Evolutionary conservation across 2,888 invertebrate genomes (phyloP), one percentile per base, ranked within the genome.

Genomic region (Octonoba sinensis): DNA sequence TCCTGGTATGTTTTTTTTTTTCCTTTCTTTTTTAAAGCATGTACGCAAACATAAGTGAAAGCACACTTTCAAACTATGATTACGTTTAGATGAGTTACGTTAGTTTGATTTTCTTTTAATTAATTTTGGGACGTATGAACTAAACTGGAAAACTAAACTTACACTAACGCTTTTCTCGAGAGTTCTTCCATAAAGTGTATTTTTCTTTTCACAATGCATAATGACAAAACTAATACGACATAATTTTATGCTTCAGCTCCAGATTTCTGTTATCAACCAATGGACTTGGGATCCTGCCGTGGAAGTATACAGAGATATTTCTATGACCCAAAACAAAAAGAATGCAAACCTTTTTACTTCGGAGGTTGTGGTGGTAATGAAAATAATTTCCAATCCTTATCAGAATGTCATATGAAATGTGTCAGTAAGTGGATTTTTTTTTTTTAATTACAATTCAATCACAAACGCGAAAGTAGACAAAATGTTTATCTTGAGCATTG

Each of bases 361-460:
- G 93, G 95, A 57, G 97, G 96, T 89, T 97, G 96, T 89, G 93
- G 92, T 84, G 96, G 96, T 87, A 95, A 94, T 89, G 91, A 91
- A 87, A 96, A 96, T 91, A 93, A 93, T 90, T 96, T 95, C 92
- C 91, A 90, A 88, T 92, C 92, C 75, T 92, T 92, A 89, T 91
- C 92, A 86, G 91, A 92, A 62, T 85, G 85, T 46, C 66, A 83
- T 62, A 71, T 76, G 16, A 83, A 83, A 27, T 85, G 85, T 56
- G 44, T 65, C 0, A 60, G 82, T 82, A 76, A 72, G 66, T 27
- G n/a, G n/a, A n/a, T 18, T 12, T 24, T 54, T 24, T 18, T 15
- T 11, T 36, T 24, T n/a, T 36, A 1, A 24, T 20, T 64, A 6
- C 36, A 3, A 20, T 46, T 46, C 12, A 18, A n/a, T 16, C n/a